Conservation (phyloP, 2,797 vertebrate species). For the Megalops cyprinoides region DNA sequence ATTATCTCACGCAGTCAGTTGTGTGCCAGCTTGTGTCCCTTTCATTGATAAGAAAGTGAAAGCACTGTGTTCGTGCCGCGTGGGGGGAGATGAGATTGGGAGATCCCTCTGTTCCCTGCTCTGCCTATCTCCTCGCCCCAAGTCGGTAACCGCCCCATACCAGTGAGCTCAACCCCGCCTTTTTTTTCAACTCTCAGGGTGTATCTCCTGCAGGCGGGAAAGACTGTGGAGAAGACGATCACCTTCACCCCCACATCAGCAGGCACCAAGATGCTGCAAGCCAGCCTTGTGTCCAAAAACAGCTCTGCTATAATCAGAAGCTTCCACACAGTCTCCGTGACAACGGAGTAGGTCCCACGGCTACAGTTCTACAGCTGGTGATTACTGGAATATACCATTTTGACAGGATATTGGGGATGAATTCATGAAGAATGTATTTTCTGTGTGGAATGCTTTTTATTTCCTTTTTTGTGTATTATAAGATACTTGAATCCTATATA, state of each 20-base stretch:
- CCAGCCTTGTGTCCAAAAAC: constrained; percentile 53
- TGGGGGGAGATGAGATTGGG: too few species aligned
- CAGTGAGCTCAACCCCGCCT: too few species aligned
- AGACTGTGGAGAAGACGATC: constrained; percentile 54
- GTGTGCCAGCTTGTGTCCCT: too few species aligned
- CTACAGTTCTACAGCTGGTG: not conserved
- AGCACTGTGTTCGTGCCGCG: too few species aligned
- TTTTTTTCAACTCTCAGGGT: constrained; percentile 40
- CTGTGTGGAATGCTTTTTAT: not conserved
- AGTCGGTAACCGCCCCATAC: too few species aligned
- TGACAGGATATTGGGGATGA: not conserved
- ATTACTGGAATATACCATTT: not conserved
- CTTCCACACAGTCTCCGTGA: constrained; percentile 55
- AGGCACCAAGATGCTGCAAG: constrained; percentile 62
- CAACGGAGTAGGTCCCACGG: not conserved
- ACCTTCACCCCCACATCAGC: constrained; percentile 56
- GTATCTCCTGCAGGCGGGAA: constrained; percentile 41
- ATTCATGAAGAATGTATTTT: not conserved
- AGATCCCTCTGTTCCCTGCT: not conserved
- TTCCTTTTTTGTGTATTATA: not conserved
- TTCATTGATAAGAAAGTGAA: too few species aligned
- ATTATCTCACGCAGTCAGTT: too few species aligned
- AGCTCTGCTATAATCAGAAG: constrained; percentile 43
- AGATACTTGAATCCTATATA: not conserved
- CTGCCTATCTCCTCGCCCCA: too few species aligned